Conservation (phyloP, 2,888 invertebrate genomes). For the Drosophila melanosoma region DNA sequence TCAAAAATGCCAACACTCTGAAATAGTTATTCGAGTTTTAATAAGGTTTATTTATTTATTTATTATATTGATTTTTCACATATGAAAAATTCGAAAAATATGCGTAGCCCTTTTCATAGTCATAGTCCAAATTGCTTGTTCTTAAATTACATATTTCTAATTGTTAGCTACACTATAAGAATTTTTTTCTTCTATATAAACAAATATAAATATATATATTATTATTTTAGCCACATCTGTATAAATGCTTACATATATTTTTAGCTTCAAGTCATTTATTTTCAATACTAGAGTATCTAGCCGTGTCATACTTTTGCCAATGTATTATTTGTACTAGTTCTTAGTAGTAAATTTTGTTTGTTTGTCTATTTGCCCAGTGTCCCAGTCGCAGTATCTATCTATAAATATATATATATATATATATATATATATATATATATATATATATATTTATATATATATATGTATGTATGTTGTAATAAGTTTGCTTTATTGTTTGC, state of each 20-base stretch:
- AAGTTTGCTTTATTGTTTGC: constrained; percentile 59
- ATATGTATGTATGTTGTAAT: constrained; percentile 36
- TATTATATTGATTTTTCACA: background rate
- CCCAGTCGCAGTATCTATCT: background rate
- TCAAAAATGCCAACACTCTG: background rate
- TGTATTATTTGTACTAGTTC: background rate
- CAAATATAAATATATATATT: background rate
- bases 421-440: background rate
- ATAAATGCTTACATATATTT: background rate
- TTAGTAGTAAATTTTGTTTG: constrained; percentile 17
- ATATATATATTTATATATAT: no score
- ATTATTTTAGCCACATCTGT: background rate
- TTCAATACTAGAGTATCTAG: background rate
- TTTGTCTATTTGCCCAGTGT: constrained; percentile 14
- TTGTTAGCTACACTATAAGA: background rate
- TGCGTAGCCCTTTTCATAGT: rapidly evolving
- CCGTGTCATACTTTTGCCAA: background rate
- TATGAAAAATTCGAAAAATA: background rate
- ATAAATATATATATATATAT: background rate
- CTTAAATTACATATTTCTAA: background rate
- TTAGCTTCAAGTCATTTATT: background rate
- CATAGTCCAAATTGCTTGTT: background rate
- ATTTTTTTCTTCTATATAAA: background rate
- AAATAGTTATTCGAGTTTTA: background rate
- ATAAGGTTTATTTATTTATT: background rate